phyloP scores from a whole-genome alignment of 2,113 vertebrate species.

The Indri indri region DNA sequence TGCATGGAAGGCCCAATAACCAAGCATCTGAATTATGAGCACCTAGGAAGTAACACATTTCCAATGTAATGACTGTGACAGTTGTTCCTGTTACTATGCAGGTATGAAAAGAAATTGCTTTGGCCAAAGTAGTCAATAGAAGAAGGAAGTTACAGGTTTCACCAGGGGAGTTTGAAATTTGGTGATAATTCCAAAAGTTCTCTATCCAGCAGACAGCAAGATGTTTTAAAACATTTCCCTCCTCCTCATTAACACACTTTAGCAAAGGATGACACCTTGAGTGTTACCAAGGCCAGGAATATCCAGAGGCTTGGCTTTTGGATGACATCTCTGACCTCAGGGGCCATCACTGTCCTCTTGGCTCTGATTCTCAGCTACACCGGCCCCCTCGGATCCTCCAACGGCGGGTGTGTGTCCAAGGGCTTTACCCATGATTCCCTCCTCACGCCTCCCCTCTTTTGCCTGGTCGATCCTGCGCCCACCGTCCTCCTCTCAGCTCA shows the following conservation, averaged over 20 bases:
- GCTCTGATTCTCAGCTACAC: background rate
- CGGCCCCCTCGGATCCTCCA: rapidly evolving
- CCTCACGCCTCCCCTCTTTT: rapidly evolving
- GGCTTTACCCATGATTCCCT: rapidly evolving
- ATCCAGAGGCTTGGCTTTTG: background rate
- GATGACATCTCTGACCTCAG: background rate
- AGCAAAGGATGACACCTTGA: rapidly evolving
- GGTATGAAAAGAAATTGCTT: background rate
- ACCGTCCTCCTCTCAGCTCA: background rate
- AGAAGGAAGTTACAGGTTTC: background rate
- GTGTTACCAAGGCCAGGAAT: rapidly evolving
- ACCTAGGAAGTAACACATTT: background rate
- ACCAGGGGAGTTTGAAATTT: background rate
- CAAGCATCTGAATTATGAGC: background rate
- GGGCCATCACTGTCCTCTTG: background rate
- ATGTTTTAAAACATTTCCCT: background rate
- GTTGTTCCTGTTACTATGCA: background rate
- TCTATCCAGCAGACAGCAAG: background rate
- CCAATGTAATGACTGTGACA: background rate
- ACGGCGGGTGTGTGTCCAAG: background rate
- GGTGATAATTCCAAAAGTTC: background rate
- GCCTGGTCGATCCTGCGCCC: background rate
- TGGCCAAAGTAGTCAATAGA: background rate
- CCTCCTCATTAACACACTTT: rapidly evolving
- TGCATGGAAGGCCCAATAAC: background rate